phyloP scores from a whole-genome alignment of 1,140 invertebrate genomes.

The Procambarus virginalis region DNA sequence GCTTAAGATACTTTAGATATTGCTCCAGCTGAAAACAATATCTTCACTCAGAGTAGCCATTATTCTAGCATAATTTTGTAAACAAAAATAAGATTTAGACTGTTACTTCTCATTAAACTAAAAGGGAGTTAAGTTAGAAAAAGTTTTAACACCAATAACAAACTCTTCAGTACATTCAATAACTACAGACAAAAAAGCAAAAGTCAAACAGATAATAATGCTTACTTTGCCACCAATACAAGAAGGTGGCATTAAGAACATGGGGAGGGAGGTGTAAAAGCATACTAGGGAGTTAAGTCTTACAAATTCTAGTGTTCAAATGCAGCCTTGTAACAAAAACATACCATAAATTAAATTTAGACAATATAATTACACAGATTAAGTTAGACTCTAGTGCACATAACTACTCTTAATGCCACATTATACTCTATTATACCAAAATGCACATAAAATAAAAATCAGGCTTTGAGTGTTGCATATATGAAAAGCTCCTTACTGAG shows the following conservation, averaged over 20 bases:
- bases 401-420: neutral
- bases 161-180: neutral
- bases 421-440: too few species aligned
- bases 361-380: neutral
- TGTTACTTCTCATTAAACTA: neutral
- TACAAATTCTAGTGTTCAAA: neutral
- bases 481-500: neutral
- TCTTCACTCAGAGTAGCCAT: slow-evolving; percentile 5
- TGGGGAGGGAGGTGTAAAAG: neutral
- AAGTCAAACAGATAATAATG: neutral
- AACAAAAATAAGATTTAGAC: neutral
- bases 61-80: neutral
- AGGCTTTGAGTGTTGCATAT: neutral
- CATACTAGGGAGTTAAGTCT: neutral
- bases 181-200: neutral
- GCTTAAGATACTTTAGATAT: slow-evolving; percentile 26
- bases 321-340: neutral
- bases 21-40: slow-evolving; percentile 46
- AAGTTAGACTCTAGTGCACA: neutral
- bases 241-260: neutral
- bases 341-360: neutral
- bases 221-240: neutral
- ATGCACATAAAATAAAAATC: neutral
- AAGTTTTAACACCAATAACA: neutral
- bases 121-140: neutral